Conservation (phyloP, 2,888 invertebrate genomes). For the Apamea crenata region DNA sequence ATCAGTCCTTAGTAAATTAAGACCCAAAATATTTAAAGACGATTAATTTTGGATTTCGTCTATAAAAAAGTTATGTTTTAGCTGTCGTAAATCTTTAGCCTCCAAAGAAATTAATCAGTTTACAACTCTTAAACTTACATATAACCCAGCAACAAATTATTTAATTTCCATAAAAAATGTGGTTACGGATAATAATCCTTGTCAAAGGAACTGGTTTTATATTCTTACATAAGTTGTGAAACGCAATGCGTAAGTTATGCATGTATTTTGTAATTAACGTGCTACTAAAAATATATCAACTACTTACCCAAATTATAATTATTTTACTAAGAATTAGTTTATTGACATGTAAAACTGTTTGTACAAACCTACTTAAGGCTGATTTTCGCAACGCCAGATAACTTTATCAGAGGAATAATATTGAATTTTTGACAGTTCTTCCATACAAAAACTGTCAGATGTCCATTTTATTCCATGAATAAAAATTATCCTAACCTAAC, state of each 20-base stretch:
- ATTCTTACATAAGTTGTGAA: slow-evolving; percentile 64
- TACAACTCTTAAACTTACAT: slow-evolving; percentile 35
- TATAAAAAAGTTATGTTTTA: background rate
- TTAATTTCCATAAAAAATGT: slow-evolving; percentile 27
- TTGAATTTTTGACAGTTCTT: too few species aligned
- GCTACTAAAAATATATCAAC: background rate
- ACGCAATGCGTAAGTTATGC: slow-evolving; percentile 33
- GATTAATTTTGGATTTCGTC: background rate
- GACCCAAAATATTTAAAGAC: too few species aligned
- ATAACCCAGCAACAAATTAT: slow-evolving; percentile 28
- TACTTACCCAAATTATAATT: background rate
- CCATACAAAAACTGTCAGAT: too few species aligned
- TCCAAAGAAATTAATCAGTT: slow-evolving; percentile 6
- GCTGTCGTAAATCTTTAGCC: background rate
- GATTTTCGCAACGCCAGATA: too few species aligned
- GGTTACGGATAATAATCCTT: slow-evolving; percentile 56
- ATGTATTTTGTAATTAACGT: slow-evolving; percentile 29
- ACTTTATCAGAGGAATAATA: too few species aligned
- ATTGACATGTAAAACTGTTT: too few species aligned
- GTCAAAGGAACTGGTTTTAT: slow-evolving; percentile 58
- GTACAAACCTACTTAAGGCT: too few species aligned
- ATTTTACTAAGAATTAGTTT: background rate
- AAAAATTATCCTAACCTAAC: too few species aligned
- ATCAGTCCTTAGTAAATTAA: background rate
- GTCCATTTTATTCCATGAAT: too few species aligned